These are phyloP conservation scores for Yoshiicerus persimilis DNA, from an alignment of 1,140 invertebrate species.

Conservation along the genomic window DNA sequence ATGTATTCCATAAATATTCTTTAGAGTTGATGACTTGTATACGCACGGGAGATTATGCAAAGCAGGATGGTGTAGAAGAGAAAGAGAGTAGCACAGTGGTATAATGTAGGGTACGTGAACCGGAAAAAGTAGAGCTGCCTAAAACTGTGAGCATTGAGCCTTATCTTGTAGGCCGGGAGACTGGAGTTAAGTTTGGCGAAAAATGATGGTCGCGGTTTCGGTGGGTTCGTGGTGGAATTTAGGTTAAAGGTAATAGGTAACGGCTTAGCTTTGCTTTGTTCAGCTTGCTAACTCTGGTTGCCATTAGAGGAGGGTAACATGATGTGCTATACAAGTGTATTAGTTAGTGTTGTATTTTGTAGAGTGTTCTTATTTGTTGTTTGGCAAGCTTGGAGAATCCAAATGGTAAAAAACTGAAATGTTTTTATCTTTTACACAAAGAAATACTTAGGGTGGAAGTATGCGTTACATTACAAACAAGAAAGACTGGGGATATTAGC, in stretches of 20 bases:
- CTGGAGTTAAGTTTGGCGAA: background rate
- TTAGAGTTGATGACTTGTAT: background rate
- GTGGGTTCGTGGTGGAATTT: background rate
- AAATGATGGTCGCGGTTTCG: background rate
- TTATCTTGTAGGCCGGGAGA: too few species aligned
- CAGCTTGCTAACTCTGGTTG: background rate
- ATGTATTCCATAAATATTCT: background rate
- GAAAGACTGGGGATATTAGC: background rate
- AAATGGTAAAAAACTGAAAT: background rate
- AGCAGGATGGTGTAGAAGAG: background rate
- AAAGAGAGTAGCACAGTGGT: too few species aligned
- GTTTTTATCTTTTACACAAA: background rate
- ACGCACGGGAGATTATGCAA: background rate
- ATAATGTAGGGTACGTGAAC: too few species aligned
- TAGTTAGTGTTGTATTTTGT: background rate
- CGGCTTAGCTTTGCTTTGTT: background rate
- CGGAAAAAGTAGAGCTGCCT: too few species aligned
- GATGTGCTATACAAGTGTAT: background rate
- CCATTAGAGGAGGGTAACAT: background rate
- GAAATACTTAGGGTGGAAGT: background rate
- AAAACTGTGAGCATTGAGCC: too few species aligned
- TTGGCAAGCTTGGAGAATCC: background rate
- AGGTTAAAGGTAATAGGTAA: background rate
- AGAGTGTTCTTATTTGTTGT: background rate
- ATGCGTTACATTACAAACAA: too few species aligned